Conservation (phyloP, 1,140 invertebrate species). For the Drosophila guanche region DNA sequence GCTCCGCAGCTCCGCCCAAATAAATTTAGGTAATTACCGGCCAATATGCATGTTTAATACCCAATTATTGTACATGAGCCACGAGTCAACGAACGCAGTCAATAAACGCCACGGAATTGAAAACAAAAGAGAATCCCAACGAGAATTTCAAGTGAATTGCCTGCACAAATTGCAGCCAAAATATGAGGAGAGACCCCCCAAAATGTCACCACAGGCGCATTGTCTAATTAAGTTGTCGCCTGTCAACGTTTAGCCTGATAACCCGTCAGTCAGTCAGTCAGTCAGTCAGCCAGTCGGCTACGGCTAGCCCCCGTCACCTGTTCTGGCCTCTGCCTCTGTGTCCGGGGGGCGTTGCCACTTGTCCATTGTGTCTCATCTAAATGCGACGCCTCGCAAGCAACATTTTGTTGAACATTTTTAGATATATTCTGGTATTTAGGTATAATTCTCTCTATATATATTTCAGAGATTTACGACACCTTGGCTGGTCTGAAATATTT, state of each 20-base stretch:
- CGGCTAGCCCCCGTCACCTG: constrained; percentile 11
- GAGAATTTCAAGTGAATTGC: constrained; percentile 9
- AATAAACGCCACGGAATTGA: constrained; percentile 66
- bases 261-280: constrained; percentile 40
- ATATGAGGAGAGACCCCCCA: constrained; percentile 38
- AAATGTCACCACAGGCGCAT: constrained; percentile 18
- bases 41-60: constrained; percentile 41
- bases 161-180: constrained; percentile 29
- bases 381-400: constrained; percentile 27
- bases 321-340: constrained; percentile 4
- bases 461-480: constrained; percentile 61
- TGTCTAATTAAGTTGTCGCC: constrained; percentile 73
- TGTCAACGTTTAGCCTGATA: constrained; percentile 66
- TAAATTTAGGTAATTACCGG: constrained; percentile 65
- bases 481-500: constrained; percentile 15
- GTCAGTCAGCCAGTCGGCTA: constrained; percentile 9
- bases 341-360: constrained; percentile 50
- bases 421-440: constrained; percentile 23
- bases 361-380: constrained; percentile 53
- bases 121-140: constrained; percentile 45
- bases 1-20: constrained; percentile 22
- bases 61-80: constrained; percentile 51
- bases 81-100: constrained; percentile 41
- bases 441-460: constrained; percentile 43
- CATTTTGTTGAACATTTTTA: constrained; percentile 9